Evolutionary conservation across 2,113 vertebrate genomes (phyloP), one percentile per base, ranked within the genome.

Genomic region (Microcebus jonahi): DNA sequence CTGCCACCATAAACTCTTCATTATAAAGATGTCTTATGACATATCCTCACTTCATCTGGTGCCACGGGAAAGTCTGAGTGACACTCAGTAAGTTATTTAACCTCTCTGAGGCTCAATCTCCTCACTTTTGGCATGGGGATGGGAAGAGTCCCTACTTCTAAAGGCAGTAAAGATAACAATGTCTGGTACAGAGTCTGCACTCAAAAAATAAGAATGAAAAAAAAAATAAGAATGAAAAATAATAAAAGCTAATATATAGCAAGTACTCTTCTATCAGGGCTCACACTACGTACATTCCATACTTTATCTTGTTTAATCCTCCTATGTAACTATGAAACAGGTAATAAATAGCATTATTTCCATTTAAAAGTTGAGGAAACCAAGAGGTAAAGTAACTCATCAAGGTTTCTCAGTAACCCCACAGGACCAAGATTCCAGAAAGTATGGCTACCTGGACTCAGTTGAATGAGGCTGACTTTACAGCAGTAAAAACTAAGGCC

Each of bases 21-120:
- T 20, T 4, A 13, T 5, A 21, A 71, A 57, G 71, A 34, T 0
- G 0, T 1, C 23, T 45, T 20, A 13, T 0, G 1, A 45, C 3
- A 6, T 27, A 6, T 27, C 36, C 65, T 12, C n/a, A 25, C 48
- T 67, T 39, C 45, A 8, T 1, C 39, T 29, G 81, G 31, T 13
- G 57, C 57, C 21, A 17, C 45, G 6, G 10, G 67, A 45, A 42
- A 75, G n/a, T 31, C n/a, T 1, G 29, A 68, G n/a, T 9, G 76
- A 45, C 12, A 23, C 50, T 42, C 0, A 0, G 53, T 3, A 55
- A 18, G 45, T 17, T 12, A 12, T 50, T 67, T 39, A 10, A 36
- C 83, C 61, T 73, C 67, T 27, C 76, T 36, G 39, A 23, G 29
- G 53, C 77, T 75, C 4, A 6, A 17, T 45, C 21, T 71, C 91